Base-by-base conservation (phyloP, 2,797 vertebrate species). In the Antrozous pallidus region DNA sequence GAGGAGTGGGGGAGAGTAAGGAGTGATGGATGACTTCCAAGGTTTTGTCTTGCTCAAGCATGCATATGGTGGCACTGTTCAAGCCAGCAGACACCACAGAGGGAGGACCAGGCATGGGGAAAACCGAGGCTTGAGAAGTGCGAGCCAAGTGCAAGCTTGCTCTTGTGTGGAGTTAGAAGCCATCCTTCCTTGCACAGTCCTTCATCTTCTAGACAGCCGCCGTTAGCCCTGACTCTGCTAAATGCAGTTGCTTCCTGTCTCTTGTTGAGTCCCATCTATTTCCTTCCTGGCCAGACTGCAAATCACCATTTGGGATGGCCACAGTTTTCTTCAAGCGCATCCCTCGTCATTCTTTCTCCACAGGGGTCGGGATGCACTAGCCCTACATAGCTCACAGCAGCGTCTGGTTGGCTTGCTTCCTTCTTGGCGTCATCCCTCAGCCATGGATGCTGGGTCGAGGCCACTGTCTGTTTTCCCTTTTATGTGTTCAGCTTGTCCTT, bases 401-500 rank as follows among this genome's bases (percentile, higher is more conserved):
- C 1, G 0, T 17, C 26, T 54, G 24, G 8, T 58, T 45, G 61
- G 28, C 8, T 36, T 5, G 56, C 47, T 61, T 49, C 56, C 31
- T 67, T 61, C 87, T 58, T 8, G 20, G 75, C 13, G 11, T 40
- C 45, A 13, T 33, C 40, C 47, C 40, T 81, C 65, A 31, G 14
- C 20, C 17, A 12, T 0, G 3, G 67, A 75, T 45, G 47, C 51
- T 56, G 85, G 31, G n/a, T 69, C 0, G 0, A 1, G 8, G 88
- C 36, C 0, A 17, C 14, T 61, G 80, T 54, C 14, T 0, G 2
- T 49, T 69, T 79, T 51, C 84, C 17, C 81, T 90, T 71, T 40
- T 20, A 0, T 7, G 38, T 38, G 31, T 31, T 36, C 33, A 1
- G 0, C 18, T 70, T 96, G 97, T 96, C 97, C 97, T 98, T 97